Evolutionary conservation across 1,140 invertebrate genomes (phyloP), one percentile per base, ranked within the genome.

Genomic region (Aphidius gifuensis): DNA sequence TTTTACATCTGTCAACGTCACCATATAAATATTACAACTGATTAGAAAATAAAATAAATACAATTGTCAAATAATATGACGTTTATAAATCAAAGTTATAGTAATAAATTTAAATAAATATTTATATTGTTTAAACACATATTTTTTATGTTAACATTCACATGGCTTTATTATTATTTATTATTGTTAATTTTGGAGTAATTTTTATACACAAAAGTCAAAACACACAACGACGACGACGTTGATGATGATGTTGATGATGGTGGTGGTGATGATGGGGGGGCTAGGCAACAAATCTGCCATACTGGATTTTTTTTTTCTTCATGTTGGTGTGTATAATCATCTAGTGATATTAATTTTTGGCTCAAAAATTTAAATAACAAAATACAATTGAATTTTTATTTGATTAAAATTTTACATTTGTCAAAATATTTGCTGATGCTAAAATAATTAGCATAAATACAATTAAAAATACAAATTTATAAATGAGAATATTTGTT

Each of bases 1-100:
- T 32, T 21, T 60, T 66, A 60, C 68, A 73, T 68, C 69, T 73
- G 73, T 72, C 67, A 76, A 71, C 64, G 66, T 69, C 65, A 66
- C 48, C 62, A 58, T 50, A 48, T 11, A 32, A 3, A 32, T 23
- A 38, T 4, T 21, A 11, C 21, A 32, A 51, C 6, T 51, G 39
- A 8, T 16, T 16, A 8, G 39, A 60, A 50, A 6, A 51, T 9
- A 43, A 38, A 60, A n/a, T 43, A n/a, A 60, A 38, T 7, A 51
- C 42, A 9, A 60, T 5, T 49, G 40, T 38, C 40, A 5, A 16
- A 57, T 21, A 32, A 32, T 32, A 32, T 32, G 23, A 32, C 4
- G 23, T 32, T 32, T 32, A 32, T 32, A 32, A 32, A 32, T 32
- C 23, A 32, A 32, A 3, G 23, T 32, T 32, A 32, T 32, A 32